Evolutionary conservation across 2,113 vertebrate species (phyloP).

Genomic region (Caretta caretta): DNA sequence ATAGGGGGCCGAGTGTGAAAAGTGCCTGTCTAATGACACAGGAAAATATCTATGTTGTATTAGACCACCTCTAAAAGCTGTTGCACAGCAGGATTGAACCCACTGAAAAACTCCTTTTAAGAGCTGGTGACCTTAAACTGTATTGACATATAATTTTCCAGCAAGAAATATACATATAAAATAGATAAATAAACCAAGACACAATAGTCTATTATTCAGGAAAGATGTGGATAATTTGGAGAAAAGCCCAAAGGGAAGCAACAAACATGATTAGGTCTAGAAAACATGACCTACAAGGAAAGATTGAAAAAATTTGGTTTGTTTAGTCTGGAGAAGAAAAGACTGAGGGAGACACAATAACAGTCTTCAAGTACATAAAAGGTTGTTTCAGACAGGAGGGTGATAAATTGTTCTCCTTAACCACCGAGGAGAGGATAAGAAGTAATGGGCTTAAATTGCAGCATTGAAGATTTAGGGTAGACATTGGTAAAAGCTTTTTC

Average conservation of each 20-base stretch:
- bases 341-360: background rate
- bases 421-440: background rate
- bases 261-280: background rate
- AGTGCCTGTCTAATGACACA: background rate
- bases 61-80: conserved; percentile 13
- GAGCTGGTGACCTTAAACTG: conserved; percentile 48
- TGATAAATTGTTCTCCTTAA: background rate
- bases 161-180: conserved; percentile 55
- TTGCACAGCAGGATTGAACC: conserved; percentile 33
- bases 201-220: conserved; percentile 38
- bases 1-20: background rate
- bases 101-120: conserved; percentile 52
- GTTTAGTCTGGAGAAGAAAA: background rate
- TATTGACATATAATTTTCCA: conserved; percentile 58
- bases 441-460: background rate
- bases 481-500: background rate
- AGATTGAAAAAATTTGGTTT: background rate
- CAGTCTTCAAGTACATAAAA: background rate
- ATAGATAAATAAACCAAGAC: conserved; percentile 42
- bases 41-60: conserved; percentile 2
- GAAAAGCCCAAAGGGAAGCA: background rate
- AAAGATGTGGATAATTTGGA: background rate
- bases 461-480: background rate
- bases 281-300: background rate
- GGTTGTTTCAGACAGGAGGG: background rate